phyloP scores from a whole-genome alignment of 2,797 vertebrate genomes.

The Eleutherodactylus coqui region DNA sequence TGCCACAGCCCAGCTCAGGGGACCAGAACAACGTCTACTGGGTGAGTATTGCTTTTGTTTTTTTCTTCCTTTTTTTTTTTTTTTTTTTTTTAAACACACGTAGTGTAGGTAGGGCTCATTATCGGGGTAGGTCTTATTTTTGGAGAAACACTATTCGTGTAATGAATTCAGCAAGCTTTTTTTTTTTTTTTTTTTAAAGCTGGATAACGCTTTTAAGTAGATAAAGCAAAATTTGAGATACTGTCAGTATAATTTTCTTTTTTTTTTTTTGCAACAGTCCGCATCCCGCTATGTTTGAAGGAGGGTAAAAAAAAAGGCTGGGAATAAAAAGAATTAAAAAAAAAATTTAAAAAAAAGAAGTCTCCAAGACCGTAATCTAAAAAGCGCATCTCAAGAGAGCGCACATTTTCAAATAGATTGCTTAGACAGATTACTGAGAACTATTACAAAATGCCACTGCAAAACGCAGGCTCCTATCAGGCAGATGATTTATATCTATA shows the following conservation, averaged over 20 bases:
- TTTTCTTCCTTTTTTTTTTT: no score
- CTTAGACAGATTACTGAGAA: constrained; percentile 47
- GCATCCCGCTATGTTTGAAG: neutral
- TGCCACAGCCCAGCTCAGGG: no score
- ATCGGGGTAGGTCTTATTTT: no score
- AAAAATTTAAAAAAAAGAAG: neutral
- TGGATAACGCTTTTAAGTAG: neutral
- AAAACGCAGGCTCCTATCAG: constrained; percentile 50
- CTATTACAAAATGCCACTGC: constrained; percentile 55
- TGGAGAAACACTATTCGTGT: no score
- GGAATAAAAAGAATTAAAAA: neutral
- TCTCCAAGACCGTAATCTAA: neutral
- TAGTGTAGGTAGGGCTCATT: no score
- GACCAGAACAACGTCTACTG: no score
- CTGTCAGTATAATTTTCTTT: neutral
- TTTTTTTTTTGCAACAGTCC: neutral
- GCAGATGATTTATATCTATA: constrained; percentile 54
- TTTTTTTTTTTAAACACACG: no score
- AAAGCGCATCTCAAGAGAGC: constrained; percentile 42
- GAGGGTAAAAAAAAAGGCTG: neutral
- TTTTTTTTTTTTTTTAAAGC: no score
- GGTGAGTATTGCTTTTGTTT: no score
- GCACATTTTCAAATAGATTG: constrained; percentile 31
- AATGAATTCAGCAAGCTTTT: no score
- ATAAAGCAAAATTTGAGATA: neutral